These are phyloP conservation scores for Rhynchophorus ferrugineus DNA, from an alignment of 1,140 invertebrate species.

Conservation along the genomic window DNA sequence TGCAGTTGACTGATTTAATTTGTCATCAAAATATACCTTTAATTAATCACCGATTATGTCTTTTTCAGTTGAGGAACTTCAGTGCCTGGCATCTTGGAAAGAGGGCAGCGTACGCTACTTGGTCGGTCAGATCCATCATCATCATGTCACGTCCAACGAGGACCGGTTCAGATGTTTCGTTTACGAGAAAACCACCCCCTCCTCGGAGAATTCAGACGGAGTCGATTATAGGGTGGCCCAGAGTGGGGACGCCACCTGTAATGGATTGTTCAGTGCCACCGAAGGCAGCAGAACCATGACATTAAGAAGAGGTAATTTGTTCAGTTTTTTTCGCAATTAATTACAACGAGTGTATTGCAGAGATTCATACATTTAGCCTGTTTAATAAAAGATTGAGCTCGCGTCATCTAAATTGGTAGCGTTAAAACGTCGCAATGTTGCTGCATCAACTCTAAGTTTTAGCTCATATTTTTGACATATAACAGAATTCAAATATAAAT, in stretches of 20 bases:
- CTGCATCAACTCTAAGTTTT: too few species aligned
- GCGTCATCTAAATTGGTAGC: too few species aligned
- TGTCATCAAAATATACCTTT: too few species aligned
- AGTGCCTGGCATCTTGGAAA: constrained; percentile 82
- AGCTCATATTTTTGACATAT: too few species aligned
- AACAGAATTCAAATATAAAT: too few species aligned
- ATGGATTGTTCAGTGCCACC: constrained; percentile 71
- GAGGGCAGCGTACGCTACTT: constrained; percentile 80
- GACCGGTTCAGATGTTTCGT: constrained; percentile 89
- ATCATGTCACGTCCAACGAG: constrained; percentile 80
- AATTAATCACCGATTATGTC: too few species aligned
- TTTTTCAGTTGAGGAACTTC: constrained; percentile 71
- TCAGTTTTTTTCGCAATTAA: neutral
- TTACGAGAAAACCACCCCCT: constrained; percentile 63
- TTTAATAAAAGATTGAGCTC: too few species aligned
- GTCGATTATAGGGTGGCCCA: constrained; percentile 74
- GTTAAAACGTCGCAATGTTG: too few species aligned
- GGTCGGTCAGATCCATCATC: constrained; percentile 72
- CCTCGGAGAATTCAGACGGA: constrained; percentile 41
- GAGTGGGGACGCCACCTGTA: constrained; percentile 82
- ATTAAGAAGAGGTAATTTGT: constrained; percentile 54
- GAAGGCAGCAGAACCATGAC: constrained; percentile 71
- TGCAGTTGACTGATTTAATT: too few species aligned
- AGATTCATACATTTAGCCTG: too few species aligned
- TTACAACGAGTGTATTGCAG: neutral